A percentile compares a stretch with the other conserved stretches of the same genome.
phyloP scores from a whole-genome alignment of 2,888 invertebrate species.

The Notodonta dromedarius region DNA sequence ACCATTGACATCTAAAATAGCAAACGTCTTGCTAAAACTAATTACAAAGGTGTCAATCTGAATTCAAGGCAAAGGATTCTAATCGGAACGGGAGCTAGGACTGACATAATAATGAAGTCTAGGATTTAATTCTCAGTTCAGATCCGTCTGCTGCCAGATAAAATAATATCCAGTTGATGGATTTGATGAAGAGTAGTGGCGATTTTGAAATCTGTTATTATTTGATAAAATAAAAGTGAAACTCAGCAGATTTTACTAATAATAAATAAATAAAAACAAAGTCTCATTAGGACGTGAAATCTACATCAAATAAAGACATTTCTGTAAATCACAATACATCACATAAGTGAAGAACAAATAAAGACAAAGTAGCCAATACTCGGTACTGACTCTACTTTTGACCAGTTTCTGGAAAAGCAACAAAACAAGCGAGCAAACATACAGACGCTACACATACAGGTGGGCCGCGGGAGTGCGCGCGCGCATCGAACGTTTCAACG shows the following conservation, averaged over 20 bases:
- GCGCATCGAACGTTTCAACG: constrained; percentile 67
- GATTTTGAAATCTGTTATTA: background rate
- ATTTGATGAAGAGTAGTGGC: background rate
- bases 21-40: constrained; percentile 12
- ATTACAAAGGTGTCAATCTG: constrained; percentile 25
- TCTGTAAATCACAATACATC: background rate
- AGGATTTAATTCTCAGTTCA: constrained; percentile 21
- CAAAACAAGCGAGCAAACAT: constrained; percentile 45
- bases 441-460: constrained; percentile 39
- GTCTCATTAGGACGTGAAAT: background rate
- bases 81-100: background rate
- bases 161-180: background rate
- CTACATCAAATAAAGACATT: background rate
- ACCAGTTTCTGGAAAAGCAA: constrained; percentile 15
- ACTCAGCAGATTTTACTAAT: no score
- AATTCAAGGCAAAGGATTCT: constrained; percentile 17
- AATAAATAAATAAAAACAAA: background rate
- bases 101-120: constrained; percentile 15
- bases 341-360: background rate
- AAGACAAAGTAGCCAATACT: background rate
- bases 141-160: constrained; percentile 1
- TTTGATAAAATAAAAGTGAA: no score
- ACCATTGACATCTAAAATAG: background rate
- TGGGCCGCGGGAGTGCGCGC: constrained; percentile 44
- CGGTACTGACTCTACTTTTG: background rate